These are phyloP conservation scores for Phymanthus crucifer DNA, from an alignment of 92 coral and sea anemone genomes.

Conservation along the genomic window DNA sequence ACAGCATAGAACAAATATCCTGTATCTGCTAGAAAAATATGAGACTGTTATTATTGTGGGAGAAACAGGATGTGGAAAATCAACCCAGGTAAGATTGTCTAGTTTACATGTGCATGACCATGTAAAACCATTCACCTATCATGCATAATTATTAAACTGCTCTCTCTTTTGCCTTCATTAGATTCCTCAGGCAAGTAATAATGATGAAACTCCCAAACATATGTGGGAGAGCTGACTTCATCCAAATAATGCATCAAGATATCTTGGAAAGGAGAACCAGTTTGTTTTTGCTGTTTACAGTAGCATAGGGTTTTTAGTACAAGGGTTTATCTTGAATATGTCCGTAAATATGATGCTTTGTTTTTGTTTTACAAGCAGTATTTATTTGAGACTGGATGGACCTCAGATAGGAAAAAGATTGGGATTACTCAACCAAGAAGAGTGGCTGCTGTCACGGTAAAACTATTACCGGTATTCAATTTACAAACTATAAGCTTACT, in stretches of 20 bases:
- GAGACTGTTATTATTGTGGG: conserved; percentile 95
- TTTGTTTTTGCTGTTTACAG: too few relatives aligned
- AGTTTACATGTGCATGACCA: not conserved
- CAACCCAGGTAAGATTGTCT: conserved; percentile 73
- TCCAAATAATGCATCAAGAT: not conserved
- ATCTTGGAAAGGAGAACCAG: too few relatives aligned
- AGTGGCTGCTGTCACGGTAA: conserved; percentile 92
- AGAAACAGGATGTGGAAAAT: conserved; percentile 99
- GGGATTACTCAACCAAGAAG: conserved; percentile 97
- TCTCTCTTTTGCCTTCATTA: conserved; percentile 34
- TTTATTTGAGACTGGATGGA: conserved; percentile 94
- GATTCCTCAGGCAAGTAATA: conserved; percentile 76
- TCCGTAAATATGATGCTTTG: not conserved
- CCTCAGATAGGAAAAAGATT: conserved; percentile 68
- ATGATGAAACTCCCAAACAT: not conserved
- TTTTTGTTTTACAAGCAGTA: conserved; percentile 63
- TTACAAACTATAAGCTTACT: too few relatives aligned
- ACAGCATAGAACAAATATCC: conserved; percentile 95
- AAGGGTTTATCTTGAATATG: too few relatives aligned
- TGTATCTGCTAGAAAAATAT: conserved; percentile 91
- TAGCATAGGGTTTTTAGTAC: too few relatives aligned
- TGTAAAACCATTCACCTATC: not conserved
- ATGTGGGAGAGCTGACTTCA: too few relatives aligned
- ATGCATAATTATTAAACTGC: not conserved
- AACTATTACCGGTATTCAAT: not conserved